A percentile compares a stretch with the other conserved stretches of the same genome.
These are phyloP conservation scores for Miichthys miiuy DNA, from an alignment of 2,797 vertebrate genomes.

Conservation along the genomic window DNA sequence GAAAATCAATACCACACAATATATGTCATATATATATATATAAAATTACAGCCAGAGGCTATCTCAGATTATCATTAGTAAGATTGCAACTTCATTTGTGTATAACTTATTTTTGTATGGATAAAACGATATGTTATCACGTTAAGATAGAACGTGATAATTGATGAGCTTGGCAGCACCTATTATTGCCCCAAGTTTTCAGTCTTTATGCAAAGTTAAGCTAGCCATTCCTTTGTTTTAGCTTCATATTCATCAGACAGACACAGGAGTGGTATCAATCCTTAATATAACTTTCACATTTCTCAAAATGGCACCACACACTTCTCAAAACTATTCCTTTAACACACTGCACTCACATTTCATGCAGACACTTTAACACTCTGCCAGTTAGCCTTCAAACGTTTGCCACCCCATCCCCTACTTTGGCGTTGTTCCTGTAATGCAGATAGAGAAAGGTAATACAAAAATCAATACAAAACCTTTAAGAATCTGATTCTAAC, in stretches of 20 bases:
- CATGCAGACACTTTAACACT: neutral
- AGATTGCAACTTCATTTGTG: neutral
- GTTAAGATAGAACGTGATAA: neutral
- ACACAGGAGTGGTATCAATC: neutral
- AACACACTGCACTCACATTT: neutral
- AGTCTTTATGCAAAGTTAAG: neutral
- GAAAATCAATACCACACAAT: neutral
- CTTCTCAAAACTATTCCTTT: neutral
- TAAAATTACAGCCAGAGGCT: neutral
- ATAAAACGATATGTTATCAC: neutral
- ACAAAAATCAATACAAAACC: slow-evolving; percentile 33
- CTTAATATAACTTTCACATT: neutral
- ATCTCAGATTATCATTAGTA: neutral
- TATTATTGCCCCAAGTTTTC: no score
- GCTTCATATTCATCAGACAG: neutral
- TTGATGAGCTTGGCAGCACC: neutral
- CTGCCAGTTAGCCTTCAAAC: neutral
- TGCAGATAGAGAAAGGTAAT: slow-evolving; percentile 17
- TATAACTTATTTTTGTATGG: neutral
- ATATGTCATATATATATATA: neutral
- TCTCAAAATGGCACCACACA: neutral
- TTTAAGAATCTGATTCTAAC: slow-evolving; percentile 11
- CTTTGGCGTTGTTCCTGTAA: neutral
- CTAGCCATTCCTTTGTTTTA: neutral
- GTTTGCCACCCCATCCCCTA: neutral